These are phyloP conservation scores for Oreohelix idahoensis DNA, from an alignment of 1,140 invertebrate genomes.

Conservation along the genomic window DNA sequence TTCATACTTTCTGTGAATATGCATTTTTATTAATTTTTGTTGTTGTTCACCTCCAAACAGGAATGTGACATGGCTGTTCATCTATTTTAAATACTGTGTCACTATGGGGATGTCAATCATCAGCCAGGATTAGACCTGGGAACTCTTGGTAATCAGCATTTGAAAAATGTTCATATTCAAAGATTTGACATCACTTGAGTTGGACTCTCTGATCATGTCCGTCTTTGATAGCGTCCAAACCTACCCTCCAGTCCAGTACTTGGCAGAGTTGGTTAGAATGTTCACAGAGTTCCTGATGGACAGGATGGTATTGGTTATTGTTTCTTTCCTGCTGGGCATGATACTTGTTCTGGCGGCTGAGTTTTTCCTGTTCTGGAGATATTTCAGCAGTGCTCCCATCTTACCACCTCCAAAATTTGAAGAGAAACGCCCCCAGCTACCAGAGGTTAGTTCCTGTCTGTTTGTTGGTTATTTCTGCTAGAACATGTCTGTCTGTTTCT, in stretches of 20 bases:
- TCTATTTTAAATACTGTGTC: too few species aligned
- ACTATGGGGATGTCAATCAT: too few species aligned
- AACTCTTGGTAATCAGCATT: too few species aligned
- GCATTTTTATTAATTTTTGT: too few species aligned
- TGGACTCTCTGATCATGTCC: not conserved
- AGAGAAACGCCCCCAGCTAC: not conserved
- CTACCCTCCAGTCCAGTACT: not conserved
- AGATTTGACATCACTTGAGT: not conserved
- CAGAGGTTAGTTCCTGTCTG: conserved; percentile 24
- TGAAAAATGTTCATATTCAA: not conserved
- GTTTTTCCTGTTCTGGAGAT: not conserved
- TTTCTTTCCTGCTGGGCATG: conserved; percentile 26
- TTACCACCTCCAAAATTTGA: conserved; percentile 10
- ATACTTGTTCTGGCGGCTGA: not conserved
- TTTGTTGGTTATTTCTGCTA: too few species aligned
- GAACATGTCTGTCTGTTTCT: too few species aligned
- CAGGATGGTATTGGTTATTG: not conserved
- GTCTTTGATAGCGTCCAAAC: not conserved
- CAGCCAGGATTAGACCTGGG: too few species aligned
- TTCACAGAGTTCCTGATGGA: conserved; percentile 15
- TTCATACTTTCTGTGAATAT: too few species aligned
- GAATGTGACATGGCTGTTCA: too few species aligned
- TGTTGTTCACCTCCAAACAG: too few species aligned
- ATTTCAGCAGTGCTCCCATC: not conserved
- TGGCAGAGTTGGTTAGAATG: not conserved